Percentiles rank a stretch among this genome's conserved stretches.
phyloP scores from a whole-genome alignment of 2,888 invertebrate genomes.

The Antheraea yamamai region DNA sequence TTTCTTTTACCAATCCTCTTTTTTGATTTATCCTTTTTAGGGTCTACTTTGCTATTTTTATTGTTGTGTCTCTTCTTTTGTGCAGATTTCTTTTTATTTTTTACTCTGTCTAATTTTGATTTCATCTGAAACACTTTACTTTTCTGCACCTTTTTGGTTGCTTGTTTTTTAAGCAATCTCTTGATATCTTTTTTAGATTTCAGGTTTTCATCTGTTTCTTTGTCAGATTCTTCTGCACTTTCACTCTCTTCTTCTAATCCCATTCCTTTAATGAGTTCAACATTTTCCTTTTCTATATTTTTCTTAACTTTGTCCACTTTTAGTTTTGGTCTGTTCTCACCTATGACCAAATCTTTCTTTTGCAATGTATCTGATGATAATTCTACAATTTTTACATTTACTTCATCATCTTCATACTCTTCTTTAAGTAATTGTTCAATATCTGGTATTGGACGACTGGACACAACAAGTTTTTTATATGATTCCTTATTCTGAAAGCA shows the following conservation, averaged over 20 bases:
- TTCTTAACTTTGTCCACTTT: slow-evolving; percentile 37
- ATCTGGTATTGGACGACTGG: slow-evolving; percentile 86
- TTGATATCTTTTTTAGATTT: slow-evolving; percentile 86
- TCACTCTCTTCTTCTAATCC: slow-evolving; percentile 52
- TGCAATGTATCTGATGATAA: slow-evolving; percentile 86
- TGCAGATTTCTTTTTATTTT: slow-evolving; percentile 86
- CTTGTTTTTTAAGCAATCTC: slow-evolving; percentile 86
- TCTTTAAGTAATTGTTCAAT: slow-evolving; percentile 85
- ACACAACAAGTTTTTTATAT: slow-evolving; percentile 87
- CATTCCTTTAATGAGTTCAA: slow-evolving; percentile 64
- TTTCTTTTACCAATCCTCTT: slow-evolving; percentile 65
- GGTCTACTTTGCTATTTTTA: slow-evolving; percentile 42
- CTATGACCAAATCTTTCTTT: slow-evolving; percentile 87
- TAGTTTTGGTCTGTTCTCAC: slow-evolving; percentile 83
- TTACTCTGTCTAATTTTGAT: slow-evolving; percentile 85
- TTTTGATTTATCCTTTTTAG: slow-evolving; percentile 68
- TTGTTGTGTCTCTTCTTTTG: slow-evolving; percentile 59
- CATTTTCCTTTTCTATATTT: slow-evolving; percentile 42
- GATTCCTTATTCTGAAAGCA: slow-evolving; percentile 83
- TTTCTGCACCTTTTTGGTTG: slow-evolving; percentile 87
- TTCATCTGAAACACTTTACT: slow-evolving; percentile 90
- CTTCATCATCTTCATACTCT: slow-evolving; percentile 89
- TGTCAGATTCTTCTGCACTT: slow-evolving; percentile 49
- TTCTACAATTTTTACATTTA: slow-evolving; percentile 90
- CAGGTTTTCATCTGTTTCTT: slow-evolving; percentile 54